Conservation (phyloP, 1,140 invertebrate species). For the Drosophila simulans region DNA sequence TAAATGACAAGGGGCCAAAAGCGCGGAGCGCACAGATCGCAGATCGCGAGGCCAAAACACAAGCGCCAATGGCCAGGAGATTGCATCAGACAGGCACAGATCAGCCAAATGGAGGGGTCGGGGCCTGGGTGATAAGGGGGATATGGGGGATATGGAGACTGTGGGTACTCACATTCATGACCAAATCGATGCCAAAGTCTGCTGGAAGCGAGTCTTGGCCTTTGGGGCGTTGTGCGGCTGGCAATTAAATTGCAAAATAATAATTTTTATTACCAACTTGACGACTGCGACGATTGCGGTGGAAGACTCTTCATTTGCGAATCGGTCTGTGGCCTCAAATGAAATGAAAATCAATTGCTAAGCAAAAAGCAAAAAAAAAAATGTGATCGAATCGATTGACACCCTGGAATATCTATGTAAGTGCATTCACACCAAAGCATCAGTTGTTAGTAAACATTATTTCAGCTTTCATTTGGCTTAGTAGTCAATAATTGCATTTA, state of each 20-base stretch:
- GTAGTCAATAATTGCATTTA: too few species aligned
- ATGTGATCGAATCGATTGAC: constrained; percentile 5
- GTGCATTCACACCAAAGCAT: too few species aligned
- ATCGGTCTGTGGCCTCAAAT: constrained; percentile 56
- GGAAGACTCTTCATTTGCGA: constrained; percentile 42
- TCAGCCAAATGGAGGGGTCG: background rate
- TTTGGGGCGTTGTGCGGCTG: constrained; percentile 54
- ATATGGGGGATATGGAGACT: constrained; percentile 8
- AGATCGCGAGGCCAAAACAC: constrained; percentile 45
- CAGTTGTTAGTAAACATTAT: too few species aligned
- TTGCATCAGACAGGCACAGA: constrained; percentile 62
- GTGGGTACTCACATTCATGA: constrained; percentile 64
- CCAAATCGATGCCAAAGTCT: constrained; percentile 74
- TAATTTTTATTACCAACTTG: constrained; percentile 74
- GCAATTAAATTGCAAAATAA: constrained; percentile 82
- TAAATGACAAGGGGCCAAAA: constrained; percentile 62
- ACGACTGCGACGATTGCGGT: constrained; percentile 20
- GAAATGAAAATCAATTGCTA: constrained; percentile 74
- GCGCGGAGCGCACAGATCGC: constrained; percentile 23
- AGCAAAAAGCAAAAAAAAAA: constrained; percentile 1
- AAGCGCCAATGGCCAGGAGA: constrained; percentile 59
- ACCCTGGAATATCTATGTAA: constrained; percentile 6
- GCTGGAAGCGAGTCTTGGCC: constrained; percentile 51
- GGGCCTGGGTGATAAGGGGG: background rate
- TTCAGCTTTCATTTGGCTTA: too few species aligned